Percentiles rank a stretch among this genome's conserved stretches.
Conservation (phyloP, 1,140 invertebrate species). For the Battus philenor region DNA sequence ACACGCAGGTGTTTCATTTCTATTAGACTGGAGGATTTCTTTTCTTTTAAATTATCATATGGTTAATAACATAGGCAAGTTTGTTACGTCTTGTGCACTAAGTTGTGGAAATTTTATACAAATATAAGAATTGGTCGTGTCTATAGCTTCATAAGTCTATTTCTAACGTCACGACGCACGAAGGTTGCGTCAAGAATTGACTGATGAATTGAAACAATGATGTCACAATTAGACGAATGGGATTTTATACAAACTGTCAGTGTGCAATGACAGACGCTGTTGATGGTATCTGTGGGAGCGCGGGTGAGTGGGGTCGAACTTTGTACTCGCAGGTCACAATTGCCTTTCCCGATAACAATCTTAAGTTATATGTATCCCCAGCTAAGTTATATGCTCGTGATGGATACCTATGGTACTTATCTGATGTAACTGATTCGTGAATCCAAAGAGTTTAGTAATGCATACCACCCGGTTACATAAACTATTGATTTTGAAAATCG, state of each 20-base stretch:
- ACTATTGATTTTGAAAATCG: too few relatives aligned
- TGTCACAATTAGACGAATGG: conserved; percentile 53
- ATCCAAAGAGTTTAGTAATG: too few relatives aligned
- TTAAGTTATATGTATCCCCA: too few relatives aligned
- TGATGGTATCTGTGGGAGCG: conserved; percentile 25
- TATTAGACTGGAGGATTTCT: too few relatives aligned
- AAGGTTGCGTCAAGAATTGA: conserved; percentile 45
- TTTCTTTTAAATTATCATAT: too few relatives aligned
- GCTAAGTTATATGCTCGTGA: conserved; percentile 7
- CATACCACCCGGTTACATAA: too few relatives aligned
- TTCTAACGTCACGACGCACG: conserved; percentile 25
- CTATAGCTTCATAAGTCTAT: conserved; percentile 21
- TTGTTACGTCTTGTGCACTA: too few relatives aligned
- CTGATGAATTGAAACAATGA: conserved; percentile 62
- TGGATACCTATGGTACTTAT: not conserved
- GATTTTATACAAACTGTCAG: conserved; percentile 26
- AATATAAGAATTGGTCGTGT: not conserved
- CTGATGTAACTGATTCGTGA: not conserved
- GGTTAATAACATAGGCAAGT: too few relatives aligned
- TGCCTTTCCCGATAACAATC: conserved; percentile 10
- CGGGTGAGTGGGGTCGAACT: conserved; percentile 24
- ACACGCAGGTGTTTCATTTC: too few relatives aligned
- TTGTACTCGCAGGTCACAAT: conserved; percentile 21
- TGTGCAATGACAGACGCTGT: conserved; percentile 27
- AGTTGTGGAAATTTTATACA: too few relatives aligned